Percentiles rank a stretch among this genome's conserved stretches.
Evolutionary conservation across 2,888 invertebrate species (phyloP).

Genomic region (Aleiodes leptofemur): DNA sequence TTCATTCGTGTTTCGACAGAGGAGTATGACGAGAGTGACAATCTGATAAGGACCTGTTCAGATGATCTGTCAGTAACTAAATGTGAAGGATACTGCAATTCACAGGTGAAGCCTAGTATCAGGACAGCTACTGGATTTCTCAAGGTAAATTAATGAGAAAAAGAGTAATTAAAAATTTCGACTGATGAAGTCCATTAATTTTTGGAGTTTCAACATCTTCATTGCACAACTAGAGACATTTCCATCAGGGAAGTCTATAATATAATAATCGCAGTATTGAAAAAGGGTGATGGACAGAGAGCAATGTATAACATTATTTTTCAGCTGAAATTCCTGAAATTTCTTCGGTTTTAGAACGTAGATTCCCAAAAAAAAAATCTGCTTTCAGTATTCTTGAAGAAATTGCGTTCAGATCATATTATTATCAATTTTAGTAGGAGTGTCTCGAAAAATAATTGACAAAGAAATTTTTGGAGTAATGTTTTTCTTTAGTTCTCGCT

Average conservation of each 20-base stretch:
- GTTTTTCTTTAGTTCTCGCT: not conserved
- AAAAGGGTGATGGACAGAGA: too few species aligned
- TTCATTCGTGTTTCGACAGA: conserved; percentile 77
- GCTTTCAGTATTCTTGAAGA: too few species aligned
- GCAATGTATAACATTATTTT: too few species aligned
- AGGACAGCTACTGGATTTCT: conserved; percentile 91
- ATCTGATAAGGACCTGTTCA: conserved; percentile 89
- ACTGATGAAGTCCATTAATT: not conserved
- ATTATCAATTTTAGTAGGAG: not conserved
- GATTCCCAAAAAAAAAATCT: too few species aligned
- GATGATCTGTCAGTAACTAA: conserved; percentile 94
- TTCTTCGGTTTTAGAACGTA: too few species aligned
- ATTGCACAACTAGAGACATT: too few species aligned
- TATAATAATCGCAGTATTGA: too few species aligned
- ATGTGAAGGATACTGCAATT: conserved; percentile 94
- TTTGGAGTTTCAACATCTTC: too few species aligned
- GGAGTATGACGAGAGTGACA: conserved; percentile 91
- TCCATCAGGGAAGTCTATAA: too few species aligned
- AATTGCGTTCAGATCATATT: too few species aligned
- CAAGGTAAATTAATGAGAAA: conserved; percentile 79
- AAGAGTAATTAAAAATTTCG: not conserved
- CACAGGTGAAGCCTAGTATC: conserved; percentile 94
- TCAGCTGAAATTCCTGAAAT: too few species aligned
- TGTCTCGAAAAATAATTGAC: conserved; percentile 5
- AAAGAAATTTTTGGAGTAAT: not conserved